Percentiles rank a stretch among this genome's conserved stretches.
Evolutionary conservation across 2,113 vertebrate genomes (phyloP).

Genomic region (Vulpes vulpes): DNA sequence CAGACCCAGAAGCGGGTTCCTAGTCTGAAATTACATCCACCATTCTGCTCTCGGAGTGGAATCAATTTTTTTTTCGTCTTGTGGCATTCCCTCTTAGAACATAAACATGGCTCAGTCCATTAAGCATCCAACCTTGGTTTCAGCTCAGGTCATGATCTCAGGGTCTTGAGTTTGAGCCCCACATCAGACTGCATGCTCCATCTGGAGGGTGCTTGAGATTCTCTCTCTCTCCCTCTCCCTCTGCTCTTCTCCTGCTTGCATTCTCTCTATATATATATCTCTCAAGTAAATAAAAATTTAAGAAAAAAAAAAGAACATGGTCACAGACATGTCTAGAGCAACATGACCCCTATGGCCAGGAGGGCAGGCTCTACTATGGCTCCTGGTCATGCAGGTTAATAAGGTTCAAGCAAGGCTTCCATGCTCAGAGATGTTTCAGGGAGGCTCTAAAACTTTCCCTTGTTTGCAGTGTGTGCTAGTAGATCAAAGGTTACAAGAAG

Average conservation of each 20-base stretch:
- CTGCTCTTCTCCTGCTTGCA: neutral
- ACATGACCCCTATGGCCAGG: neutral
- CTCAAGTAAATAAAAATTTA: neutral
- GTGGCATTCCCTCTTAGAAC: neutral
- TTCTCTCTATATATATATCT: neutral
- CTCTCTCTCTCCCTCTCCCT: neutral
- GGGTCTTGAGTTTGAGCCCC: neutral
- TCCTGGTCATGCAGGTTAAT: fast-evolving
- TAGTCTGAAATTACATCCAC: neutral
- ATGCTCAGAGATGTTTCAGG: neutral
- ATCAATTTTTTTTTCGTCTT: neutral
- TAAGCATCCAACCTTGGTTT: too few species aligned
- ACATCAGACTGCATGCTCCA: neutral
- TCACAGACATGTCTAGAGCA: neutral
- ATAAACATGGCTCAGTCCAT: neutral
- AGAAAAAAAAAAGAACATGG: neutral
- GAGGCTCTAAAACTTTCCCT: too few species aligned
- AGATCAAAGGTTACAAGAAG: neutral
- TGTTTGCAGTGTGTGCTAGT: neutral
- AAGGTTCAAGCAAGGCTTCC: neutral
- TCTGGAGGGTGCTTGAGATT: neutral
- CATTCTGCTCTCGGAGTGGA: neutral
- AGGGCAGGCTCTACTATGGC: neutral
- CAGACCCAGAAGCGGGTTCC: neutral
- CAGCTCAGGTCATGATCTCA: too few species aligned